Percentiles rank a stretch among this genome's conserved stretches.
Evolutionary conservation across 2,797 vertebrate genomes (phyloP).

Genomic region (Ctenosaura bakeri): DNA sequence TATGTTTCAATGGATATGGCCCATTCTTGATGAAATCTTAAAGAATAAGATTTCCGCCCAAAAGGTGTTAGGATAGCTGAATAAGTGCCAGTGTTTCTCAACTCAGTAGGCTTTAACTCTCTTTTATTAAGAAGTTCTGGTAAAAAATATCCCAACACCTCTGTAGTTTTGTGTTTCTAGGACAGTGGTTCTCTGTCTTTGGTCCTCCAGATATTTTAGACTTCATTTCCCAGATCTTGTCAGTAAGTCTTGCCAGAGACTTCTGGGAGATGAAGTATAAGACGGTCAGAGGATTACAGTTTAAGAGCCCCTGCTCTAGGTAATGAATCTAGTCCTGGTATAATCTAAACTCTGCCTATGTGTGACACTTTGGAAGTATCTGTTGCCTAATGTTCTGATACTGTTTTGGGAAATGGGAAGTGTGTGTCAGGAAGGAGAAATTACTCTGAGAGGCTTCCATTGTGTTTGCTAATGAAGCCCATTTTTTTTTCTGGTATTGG

Average conservation of each 20-base stretch:
- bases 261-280: too few relatives aligned
- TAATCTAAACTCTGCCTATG: neutral
- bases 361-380: conserved; percentile 9
- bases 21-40: too few relatives aligned
- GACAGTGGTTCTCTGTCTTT: too few relatives aligned
- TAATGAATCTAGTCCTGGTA: neutral
- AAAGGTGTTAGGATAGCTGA: neutral
- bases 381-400: neutral
- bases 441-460: conserved; percentile 38
- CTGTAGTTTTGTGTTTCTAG: too few relatives aligned
- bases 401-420: neutral
- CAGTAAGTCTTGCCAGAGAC: too few relatives aligned
- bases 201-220: too few relatives aligned
- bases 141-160: too few relatives aligned
- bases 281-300: too few relatives aligned
- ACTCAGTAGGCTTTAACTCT: neutral
- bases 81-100: neutral
- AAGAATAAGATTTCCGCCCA: neutral
- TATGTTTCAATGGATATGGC: too few relatives aligned
- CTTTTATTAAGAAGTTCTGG: too few relatives aligned
- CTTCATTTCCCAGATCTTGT: too few relatives aligned
- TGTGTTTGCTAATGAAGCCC: conserved; percentile 25
- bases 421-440: conserved; percentile 22
- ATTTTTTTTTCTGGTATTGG: conserved; percentile 16
- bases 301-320: neutral